Conservation (phyloP, 2,888 invertebrate genomes). For the Scelioninae gen. 1 region DNA sequence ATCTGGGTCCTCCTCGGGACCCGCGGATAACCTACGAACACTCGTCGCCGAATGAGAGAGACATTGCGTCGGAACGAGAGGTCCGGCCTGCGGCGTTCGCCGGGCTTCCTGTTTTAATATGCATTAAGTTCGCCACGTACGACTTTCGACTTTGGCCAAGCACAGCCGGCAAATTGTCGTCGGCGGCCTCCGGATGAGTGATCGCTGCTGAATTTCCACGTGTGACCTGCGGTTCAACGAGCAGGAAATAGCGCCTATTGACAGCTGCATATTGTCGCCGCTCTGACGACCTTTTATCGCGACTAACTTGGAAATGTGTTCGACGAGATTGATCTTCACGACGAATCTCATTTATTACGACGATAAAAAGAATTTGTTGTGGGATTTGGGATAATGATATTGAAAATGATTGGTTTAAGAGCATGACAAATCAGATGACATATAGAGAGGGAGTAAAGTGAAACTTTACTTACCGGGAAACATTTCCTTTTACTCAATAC, state of each 20-base stretch:
- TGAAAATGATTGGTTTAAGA: too few relatives aligned
- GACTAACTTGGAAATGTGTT: constrained; percentile 38
- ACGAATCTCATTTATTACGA: constrained; percentile 47
- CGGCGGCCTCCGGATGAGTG: constrained; percentile 59
- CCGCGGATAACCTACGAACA: constrained; percentile 79
- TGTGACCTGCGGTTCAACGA: constrained; percentile 71
- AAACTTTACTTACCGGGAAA: too few relatives aligned
- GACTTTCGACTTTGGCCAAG: constrained; percentile 77
- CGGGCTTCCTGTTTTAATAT: constrained; percentile 82
- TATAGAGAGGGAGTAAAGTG: too few relatives aligned
- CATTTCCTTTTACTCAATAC: too few relatives aligned
- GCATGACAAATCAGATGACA: too few relatives aligned
- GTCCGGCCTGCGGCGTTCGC: constrained; percentile 57
- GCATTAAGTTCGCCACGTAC: constrained; percentile 77
- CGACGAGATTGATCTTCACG: constrained; percentile 40
- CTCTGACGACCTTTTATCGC: constrained; percentile 69
- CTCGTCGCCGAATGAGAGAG: constrained; percentile 70
- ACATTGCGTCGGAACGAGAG: constrained; percentile 15
- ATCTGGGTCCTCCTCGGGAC: constrained; percentile 64
- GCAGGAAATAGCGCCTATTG: constrained; percentile 66
- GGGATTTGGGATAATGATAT: not conserved
- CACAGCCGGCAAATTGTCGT: constrained; percentile 60
- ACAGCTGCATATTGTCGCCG: constrained; percentile 66
- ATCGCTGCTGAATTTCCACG: constrained; percentile 63
- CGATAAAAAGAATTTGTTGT: constrained; percentile 18